Percentiles rank a stretch among this genome's conserved stretches.
Evolutionary conservation across 2,797 vertebrate species (phyloP).

Genomic region (Ptychobarbus kaznakovi): DNA sequence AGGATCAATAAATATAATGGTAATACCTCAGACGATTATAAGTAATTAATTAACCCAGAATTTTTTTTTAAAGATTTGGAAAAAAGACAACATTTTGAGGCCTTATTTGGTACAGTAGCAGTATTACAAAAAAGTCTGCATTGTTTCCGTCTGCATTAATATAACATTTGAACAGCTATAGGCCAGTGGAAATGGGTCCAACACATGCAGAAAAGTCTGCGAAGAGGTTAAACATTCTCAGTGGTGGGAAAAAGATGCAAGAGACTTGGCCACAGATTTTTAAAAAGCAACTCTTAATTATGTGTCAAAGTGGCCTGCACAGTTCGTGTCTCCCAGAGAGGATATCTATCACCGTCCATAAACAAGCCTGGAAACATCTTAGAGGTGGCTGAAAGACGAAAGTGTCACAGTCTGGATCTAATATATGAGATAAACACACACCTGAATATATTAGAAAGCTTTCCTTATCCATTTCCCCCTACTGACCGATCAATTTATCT

Average conservation of each 20-base stretch:
- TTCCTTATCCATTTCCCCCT: not conserved
- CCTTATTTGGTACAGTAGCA: too few species aligned
- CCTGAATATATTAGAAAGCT: not conserved
- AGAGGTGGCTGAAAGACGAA: not conserved
- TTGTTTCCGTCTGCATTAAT: not conserved
- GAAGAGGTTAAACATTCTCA: not conserved
- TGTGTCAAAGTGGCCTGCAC: slow-evolving; percentile 28
- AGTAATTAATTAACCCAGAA: not conserved
- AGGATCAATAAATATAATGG: not conserved
- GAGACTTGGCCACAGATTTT: slow-evolving; percentile 30
- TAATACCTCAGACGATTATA: not conserved
- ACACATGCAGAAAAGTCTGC: not conserved
- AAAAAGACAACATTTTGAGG: too few species aligned
- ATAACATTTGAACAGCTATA: not conserved
- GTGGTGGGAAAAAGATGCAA: not conserved
- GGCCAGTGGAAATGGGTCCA: not conserved
- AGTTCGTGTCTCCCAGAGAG: slow-evolving; percentile 15
- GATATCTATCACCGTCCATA: slow-evolving; percentile 1
- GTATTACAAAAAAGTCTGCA: not conserved
- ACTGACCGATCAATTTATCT: not conserved
- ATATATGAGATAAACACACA: not conserved
- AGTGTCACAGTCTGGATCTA: not conserved
- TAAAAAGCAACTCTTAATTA: slow-evolving; percentile 52
- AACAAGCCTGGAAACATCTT: slow-evolving; percentile 32
- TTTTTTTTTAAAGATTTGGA: not conserved